These are phyloP conservation scores for Ceyx melanurus DNA, from an alignment of 2,113 vertebrate genomes.

Conservation along the genomic window DNA sequence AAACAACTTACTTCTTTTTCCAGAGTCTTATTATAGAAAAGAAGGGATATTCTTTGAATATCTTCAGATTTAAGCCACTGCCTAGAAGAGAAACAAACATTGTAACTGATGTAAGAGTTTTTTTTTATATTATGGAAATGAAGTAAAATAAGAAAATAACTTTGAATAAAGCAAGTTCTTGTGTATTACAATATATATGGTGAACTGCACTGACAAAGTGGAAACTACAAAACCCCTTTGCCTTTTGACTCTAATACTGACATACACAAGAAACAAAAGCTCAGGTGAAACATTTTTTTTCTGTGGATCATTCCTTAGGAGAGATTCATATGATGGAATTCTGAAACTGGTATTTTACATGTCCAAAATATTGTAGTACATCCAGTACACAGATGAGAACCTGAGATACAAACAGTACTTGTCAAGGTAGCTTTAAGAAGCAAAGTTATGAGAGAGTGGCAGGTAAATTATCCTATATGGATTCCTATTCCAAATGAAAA, in stretches of 20 bases:
- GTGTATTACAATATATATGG: neutral
- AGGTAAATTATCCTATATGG: neutral
- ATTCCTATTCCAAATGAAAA: neutral
- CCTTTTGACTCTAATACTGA: neutral
- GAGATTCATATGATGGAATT: neutral
- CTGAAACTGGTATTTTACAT: neutral
- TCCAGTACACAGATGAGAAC: neutral
- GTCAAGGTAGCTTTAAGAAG: neutral
- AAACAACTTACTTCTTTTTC: slow-evolving; percentile 91
- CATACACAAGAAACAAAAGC: neutral
- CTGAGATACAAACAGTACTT: neutral
- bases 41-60: slow-evolving; percentile 95
- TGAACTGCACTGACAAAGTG: neutral
- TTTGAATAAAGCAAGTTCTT: neutral
- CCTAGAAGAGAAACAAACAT: slow-evolving; percentile 72
- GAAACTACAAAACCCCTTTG: neutral
- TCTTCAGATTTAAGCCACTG: slow-evolving; percentile 99
- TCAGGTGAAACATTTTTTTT: neutral
- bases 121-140: neutral
- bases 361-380: neutral
- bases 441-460: neutral
- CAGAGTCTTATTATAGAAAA: slow-evolving; percentile 94
- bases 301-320: neutral
- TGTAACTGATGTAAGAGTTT: neutral
- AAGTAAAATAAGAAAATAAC: neutral